Conservation (phyloP, 2,888 invertebrate species). For the Philereme vetulata region DNA sequence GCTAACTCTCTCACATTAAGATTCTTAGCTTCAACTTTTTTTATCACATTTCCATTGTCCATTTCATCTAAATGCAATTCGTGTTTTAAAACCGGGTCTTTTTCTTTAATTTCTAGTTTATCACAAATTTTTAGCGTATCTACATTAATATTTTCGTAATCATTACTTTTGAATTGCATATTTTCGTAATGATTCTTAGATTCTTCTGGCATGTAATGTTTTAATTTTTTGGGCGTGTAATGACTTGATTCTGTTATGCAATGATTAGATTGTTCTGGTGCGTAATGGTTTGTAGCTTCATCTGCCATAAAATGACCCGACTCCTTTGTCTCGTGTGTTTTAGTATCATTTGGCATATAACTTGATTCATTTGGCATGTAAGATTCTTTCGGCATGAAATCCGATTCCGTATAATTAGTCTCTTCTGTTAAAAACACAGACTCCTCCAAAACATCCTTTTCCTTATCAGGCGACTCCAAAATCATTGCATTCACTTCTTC, state of each 20-base stretch:
- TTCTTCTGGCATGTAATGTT: conserved; percentile 9
- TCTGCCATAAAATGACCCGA: not conserved
- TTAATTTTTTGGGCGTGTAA: conserved; percentile 35
- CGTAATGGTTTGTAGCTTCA: conserved; percentile 29
- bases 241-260: not conserved
- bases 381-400: not conserved
- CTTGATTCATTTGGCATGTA: not conserved
- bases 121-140: conserved; percentile 67
- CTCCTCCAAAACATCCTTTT: conserved; percentile 41
- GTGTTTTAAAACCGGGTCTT: conserved; percentile 8
- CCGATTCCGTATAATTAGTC: conserved; percentile 1
- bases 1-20: conserved; percentile 86
- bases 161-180: conserved; percentile 45
- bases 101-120: conserved; percentile 55
- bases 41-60: conserved; percentile 68
- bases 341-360: not conserved
- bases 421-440: conserved; percentile 34
- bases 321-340: not conserved
- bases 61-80: conserved; percentile 42
- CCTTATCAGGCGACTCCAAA: conserved; percentile 59
- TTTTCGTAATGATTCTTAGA: conserved; percentile 45
- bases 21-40: conserved; percentile 52
- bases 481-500: conserved; percentile 88
- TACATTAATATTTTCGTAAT: conserved; percentile 71
- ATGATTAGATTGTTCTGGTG: not conserved